Percentiles rank a stretch among this genome's conserved stretches.
These are phyloP conservation scores for Mesoclemmys tuberculata DNA, from an alignment of 2,113 vertebrate species.

Conservation along the genomic window DNA sequence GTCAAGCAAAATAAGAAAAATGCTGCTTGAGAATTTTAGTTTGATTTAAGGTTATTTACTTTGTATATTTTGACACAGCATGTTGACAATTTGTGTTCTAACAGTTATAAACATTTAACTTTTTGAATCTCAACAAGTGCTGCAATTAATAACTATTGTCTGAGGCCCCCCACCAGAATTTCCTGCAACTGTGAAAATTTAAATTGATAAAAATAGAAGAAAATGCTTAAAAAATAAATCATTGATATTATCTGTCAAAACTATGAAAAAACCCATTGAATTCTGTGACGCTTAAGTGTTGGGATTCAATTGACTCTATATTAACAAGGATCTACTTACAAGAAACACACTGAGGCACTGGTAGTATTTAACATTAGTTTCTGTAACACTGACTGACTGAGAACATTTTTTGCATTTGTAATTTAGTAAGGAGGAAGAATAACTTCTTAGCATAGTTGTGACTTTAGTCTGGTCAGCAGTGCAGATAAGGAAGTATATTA, in stretches of 20 bases:
- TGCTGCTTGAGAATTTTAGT: background rate
- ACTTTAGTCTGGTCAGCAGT: background rate
- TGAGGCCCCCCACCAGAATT: background rate
- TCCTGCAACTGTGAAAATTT: background rate
- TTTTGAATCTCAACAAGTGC: background rate
- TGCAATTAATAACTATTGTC: background rate
- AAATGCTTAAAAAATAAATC: background rate
- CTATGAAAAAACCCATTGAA: background rate
- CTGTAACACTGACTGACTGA: background rate
- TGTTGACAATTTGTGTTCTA: background rate
- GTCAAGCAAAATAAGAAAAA: background rate
- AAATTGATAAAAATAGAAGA: background rate
- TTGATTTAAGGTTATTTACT: background rate
- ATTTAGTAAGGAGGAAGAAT: background rate
- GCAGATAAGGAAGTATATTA: background rate
- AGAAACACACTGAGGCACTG: background rate
- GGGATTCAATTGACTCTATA: background rate
- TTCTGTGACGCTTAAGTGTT: background rate
- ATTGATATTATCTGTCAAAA: background rate
- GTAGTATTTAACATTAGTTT: background rate
- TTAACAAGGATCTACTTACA: background rate
- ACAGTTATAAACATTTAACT: background rate
- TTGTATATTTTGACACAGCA: background rate
- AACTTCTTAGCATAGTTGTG: background rate
- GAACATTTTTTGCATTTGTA: background rate